phyloP scores from a whole-genome alignment of 2,888 invertebrate species.

The Cephus nigrinus region DNA sequence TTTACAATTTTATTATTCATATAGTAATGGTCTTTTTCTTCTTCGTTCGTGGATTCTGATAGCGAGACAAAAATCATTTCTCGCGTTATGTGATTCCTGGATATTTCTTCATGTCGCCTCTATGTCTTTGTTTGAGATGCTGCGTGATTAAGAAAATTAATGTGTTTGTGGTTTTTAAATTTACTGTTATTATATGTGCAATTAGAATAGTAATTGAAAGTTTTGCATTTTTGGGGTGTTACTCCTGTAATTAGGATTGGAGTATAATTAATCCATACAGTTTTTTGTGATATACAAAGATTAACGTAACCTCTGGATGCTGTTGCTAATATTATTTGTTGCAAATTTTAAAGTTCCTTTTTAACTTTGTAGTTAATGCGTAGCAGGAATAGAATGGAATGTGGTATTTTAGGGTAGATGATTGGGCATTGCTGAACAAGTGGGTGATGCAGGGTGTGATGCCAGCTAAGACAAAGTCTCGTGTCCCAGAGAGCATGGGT shows the following conservation, averaged over 20 bases:
- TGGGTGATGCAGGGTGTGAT: slow-evolving; percentile 61
- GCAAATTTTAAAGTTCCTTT: background rate
- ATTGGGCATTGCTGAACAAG: slow-evolving; percentile 35
- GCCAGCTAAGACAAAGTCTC: slow-evolving; percentile 63
- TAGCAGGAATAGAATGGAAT: background rate
- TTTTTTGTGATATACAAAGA: background rate
- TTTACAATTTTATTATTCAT: background rate
- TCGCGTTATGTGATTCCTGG: background rate
- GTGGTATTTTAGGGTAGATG: slow-evolving; percentile 46
- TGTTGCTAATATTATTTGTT: background rate
- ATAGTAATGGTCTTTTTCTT: background rate
- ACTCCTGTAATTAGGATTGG: background rate
- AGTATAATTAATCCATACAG: background rate
- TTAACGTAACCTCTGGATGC: background rate
- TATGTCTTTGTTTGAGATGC: background rate
- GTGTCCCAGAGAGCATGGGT: slow-evolving; percentile 62
- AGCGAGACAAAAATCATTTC: background rate
- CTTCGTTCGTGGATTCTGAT: background rate
- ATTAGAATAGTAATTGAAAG: background rate
- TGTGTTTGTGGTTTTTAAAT: background rate
- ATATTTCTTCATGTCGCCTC: background rate
- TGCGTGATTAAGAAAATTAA: background rate
- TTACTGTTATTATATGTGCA: background rate
- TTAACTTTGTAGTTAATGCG: background rate
- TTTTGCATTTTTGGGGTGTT: background rate